These are phyloP conservation scores for Drosophila putrida DNA, from an alignment of 2,888 invertebrate species.

Conservation along the genomic window DNA sequence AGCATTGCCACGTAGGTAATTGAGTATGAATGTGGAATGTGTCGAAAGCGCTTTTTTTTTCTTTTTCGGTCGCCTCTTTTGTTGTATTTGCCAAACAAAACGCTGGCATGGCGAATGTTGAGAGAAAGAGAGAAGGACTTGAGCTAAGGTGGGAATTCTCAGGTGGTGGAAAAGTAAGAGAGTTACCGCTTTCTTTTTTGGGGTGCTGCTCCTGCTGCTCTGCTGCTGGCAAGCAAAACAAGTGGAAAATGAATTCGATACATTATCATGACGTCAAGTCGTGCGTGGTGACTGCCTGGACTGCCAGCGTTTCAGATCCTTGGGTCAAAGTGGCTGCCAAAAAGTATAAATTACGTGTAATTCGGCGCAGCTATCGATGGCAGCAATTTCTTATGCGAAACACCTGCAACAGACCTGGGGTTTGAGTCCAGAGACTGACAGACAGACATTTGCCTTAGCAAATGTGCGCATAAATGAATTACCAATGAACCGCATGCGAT, in stretches of 20 bases:
- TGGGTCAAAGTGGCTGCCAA: slow-evolving; percentile 68
- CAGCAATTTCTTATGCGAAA: slow-evolving; percentile 76
- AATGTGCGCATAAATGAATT: slow-evolving; percentile 81
- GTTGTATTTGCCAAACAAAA: slow-evolving; percentile 75
- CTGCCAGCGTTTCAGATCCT: slow-evolving; percentile 1
- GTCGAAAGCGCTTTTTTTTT: slow-evolving; percentile 65
- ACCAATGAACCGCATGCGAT: slow-evolving; percentile 78
- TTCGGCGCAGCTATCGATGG: slow-evolving; percentile 65
- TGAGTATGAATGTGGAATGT: slow-evolving; percentile 81
- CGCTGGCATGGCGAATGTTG: slow-evolving; percentile 36
- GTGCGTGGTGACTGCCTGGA: slow-evolving; percentile 66
- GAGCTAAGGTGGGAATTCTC: background rate
- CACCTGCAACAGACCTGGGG: slow-evolving; percentile 63
- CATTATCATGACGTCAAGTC: slow-evolving; percentile 80
- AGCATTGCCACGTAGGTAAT: slow-evolving; percentile 71
- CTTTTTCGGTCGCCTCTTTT: background rate
- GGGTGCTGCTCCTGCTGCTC: slow-evolving; percentile 38
- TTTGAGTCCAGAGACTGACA: background rate
- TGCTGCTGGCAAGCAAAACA: slow-evolving; percentile 72
- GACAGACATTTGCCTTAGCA: slow-evolving; percentile 39
- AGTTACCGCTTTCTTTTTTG: background rate
- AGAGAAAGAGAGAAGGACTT: slow-evolving; percentile 9
- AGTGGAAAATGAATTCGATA: slow-evolving; percentile 81
- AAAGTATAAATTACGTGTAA: slow-evolving; percentile 77
- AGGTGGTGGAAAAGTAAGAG: slow-evolving; percentile 3